Percentiles rank a stretch among this genome's conserved stretches.
These are phyloP conservation scores for Cephonodes hylas DNA, from an alignment of 2,888 invertebrate species.

Conservation along the genomic window DNA sequence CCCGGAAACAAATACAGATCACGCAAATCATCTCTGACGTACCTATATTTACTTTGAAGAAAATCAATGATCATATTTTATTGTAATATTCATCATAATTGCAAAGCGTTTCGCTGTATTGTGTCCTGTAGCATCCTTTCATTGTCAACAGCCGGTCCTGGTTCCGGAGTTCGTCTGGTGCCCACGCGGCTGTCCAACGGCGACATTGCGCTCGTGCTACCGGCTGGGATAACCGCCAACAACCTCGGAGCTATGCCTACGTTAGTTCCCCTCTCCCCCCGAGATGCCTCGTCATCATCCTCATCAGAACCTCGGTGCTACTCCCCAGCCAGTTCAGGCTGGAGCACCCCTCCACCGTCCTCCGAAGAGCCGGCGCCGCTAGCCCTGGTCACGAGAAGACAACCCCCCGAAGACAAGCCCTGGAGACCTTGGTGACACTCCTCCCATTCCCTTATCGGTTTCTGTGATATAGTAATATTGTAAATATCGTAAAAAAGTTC, in stretches of 20 bases:
- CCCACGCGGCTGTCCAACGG: slow-evolving; percentile 91
- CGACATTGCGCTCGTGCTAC: slow-evolving; percentile 90
- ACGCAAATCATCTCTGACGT: too few species aligned
- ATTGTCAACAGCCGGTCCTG: slow-evolving; percentile 82
- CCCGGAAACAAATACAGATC: too few species aligned
- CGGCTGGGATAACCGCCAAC: slow-evolving; percentile 81
- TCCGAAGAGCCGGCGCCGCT: slow-evolving; percentile 80
- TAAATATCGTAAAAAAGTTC: slow-evolving; percentile 51
- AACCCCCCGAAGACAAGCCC: slow-evolving; percentile 85
- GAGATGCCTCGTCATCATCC: slow-evolving; percentile 86
- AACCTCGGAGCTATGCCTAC: slow-evolving; percentile 83
- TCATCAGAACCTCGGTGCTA: slow-evolving; percentile 82
- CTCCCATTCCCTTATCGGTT: slow-evolving; percentile 41
- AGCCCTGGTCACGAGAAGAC: slow-evolving; percentile 87
- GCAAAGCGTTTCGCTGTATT: neutral
- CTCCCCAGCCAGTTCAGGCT: slow-evolving; percentile 81
- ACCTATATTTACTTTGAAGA: too few species aligned
- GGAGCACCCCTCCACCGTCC: slow-evolving; percentile 67
- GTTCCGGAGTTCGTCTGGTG: slow-evolving; percentile 87
- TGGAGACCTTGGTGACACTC: slow-evolving; percentile 89
- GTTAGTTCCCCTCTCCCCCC: slow-evolving; percentile 87
- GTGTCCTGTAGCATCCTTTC: neutral
- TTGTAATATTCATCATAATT: neutral
- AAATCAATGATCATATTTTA: too few species aligned
- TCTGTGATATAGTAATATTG: slow-evolving; percentile 42